Conservation (phyloP, 2,113 vertebrate genomes). For the Pogonocichla stellata region DNA sequence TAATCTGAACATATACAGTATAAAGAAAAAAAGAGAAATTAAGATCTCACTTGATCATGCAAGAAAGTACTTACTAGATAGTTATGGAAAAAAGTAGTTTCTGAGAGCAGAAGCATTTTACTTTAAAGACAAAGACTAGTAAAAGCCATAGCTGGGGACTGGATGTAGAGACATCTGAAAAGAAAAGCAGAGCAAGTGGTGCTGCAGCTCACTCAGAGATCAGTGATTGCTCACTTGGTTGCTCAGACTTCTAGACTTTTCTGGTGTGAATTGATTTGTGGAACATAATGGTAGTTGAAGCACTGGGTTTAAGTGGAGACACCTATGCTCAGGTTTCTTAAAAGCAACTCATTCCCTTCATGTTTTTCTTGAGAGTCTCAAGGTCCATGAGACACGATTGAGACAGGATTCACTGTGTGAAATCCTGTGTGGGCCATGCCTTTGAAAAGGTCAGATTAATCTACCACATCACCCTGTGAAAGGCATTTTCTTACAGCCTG, state of each 20-base stretch:
- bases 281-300: neutral
- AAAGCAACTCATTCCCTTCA: neutral
- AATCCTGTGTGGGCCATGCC: neutral
- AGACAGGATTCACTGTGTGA: neutral
- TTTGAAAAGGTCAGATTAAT: neutral
- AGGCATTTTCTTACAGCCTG: neutral
- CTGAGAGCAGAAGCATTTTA: neutral
- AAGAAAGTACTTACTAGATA: neutral
- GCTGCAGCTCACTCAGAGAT: neutral
- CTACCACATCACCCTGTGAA: neutral
- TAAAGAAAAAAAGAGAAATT: neutral
- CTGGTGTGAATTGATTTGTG: neutral
- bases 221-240: neutral
- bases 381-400: accelerated
- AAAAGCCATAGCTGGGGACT: neutral
- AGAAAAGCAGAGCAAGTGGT: neutral
- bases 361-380: neutral
- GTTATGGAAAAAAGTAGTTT: neutral
- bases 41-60: neutral
- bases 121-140: neutral
- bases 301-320: neutral
- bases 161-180: neutral
- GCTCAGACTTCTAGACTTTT: neutral
- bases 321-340: neutral
- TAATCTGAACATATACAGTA: neutral